A percentile compares a stretch with the other conserved stretches of the same genome.
These are phyloP conservation scores for Streptopelia turtur DNA, from an alignment of 2,797 vertebrate genomes.

Conservation along the genomic window DNA sequence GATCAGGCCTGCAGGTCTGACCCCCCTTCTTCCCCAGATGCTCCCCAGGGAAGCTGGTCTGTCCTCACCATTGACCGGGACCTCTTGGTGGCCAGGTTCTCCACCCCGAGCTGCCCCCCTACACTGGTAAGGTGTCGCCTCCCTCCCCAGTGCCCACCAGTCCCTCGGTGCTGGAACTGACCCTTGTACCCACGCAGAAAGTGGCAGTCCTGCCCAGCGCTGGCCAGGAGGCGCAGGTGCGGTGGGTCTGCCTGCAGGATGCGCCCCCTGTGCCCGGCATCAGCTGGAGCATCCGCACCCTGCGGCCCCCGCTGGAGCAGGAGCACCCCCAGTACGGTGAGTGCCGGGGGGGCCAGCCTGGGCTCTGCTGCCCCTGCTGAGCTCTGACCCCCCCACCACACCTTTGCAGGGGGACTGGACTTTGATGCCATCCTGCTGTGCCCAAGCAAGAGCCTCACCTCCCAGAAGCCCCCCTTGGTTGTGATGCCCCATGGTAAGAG, in stretches of 20 bases:
- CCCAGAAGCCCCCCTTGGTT: constrained; percentile 86
- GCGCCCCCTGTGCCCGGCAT: constrained; percentile 81
- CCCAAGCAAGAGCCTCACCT: constrained; percentile 80
- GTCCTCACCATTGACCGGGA: constrained; percentile 88
- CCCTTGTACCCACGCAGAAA: constrained; percentile 77
- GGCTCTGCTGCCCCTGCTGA: neutral
- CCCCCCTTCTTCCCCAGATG: constrained; percentile 22
- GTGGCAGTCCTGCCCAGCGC: constrained; percentile 76
- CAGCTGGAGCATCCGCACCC: constrained; percentile 85
- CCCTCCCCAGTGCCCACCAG: neutral
- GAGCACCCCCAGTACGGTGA: constrained; percentile 90
- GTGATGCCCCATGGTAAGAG: constrained; percentile 91
- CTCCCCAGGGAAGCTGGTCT: constrained; percentile 85
- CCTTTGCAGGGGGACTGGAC: constrained; percentile 84
- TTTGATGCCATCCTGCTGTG: constrained; percentile 92
- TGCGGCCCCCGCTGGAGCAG: constrained; percentile 88
- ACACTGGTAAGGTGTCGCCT: constrained; percentile 81
- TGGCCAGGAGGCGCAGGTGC: constrained; percentile 79
- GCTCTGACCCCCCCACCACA: neutral
- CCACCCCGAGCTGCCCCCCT: constrained; percentile 89
- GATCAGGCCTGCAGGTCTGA: neutral
- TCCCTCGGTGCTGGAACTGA: neutral
- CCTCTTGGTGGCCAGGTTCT: constrained; percentile 91
- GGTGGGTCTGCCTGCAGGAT: constrained; percentile 91
- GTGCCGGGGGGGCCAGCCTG: neutral